A percentile compares a stretch with the other conserved stretches of the same genome.
phyloP scores from a whole-genome alignment of 2,888 invertebrate genomes.

The Cosmia trapezina region DNA sequence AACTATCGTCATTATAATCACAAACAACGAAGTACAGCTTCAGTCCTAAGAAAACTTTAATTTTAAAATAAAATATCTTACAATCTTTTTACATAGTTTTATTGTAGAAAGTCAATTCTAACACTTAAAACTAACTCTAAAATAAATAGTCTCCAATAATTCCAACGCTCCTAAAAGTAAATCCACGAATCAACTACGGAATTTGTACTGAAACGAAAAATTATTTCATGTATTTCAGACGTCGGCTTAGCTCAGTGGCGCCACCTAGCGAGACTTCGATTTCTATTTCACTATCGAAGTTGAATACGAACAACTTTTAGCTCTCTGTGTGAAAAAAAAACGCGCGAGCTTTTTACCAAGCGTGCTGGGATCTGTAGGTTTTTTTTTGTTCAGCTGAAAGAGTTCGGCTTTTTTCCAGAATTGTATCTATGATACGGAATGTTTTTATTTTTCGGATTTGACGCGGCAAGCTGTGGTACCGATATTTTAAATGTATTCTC shows the following conservation, averaged over 20 bases:
- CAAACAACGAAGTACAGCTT: no score
- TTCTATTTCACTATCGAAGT: slow-evolving; percentile 49
- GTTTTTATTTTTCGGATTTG: slow-evolving; percentile 20
- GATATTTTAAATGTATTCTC: not conserved
- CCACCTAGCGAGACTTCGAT: slow-evolving; percentile 45
- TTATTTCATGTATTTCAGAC: slow-evolving; percentile 56
- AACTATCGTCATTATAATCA: no score
- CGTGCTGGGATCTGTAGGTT: slow-evolving; percentile 42
- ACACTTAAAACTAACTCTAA: not conserved
- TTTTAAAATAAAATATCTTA: no score
- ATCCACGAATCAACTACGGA: slow-evolving; percentile 20
- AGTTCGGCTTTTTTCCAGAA: slow-evolving; percentile 17
- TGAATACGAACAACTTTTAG: slow-evolving; percentile 65
- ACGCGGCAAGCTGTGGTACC: not conserved
- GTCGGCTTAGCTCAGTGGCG: slow-evolving; percentile 50
- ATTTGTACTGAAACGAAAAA: slow-evolving; percentile 38
- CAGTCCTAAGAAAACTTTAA: no score
- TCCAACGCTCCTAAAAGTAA: slow-evolving; percentile 24
- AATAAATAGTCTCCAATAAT: slow-evolving; percentile 31
- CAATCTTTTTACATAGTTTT: no score
- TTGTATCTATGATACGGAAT: not conserved
- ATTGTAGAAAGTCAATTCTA: not conserved
- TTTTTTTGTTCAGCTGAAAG: slow-evolving; percentile 11
- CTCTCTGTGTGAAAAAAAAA: slow-evolving; percentile 54
- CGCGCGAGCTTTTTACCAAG: slow-evolving; percentile 48